A percentile compares a stretch with the other conserved stretches of the same genome.
phyloP scores from a whole-genome alignment of 2,113 vertebrate species.

The Vombatus ursinus region DNA sequence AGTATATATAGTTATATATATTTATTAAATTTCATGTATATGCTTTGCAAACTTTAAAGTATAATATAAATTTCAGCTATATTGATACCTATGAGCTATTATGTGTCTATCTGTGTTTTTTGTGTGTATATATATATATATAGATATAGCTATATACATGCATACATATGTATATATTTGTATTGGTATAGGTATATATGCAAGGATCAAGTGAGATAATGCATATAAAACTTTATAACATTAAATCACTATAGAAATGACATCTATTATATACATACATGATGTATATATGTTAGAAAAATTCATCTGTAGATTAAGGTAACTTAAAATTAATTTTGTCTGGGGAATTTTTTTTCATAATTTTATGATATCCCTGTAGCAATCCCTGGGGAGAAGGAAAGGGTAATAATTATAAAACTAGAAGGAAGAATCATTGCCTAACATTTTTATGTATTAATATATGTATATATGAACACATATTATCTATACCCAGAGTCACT shows the following conservation, averaged over 20 bases:
- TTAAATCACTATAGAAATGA: neutral
- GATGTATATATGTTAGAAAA: neutral
- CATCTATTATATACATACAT: neutral
- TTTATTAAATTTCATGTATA: neutral
- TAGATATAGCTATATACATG: no score
- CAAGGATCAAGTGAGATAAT: neutral
- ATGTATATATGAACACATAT: neutral
- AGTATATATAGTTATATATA: neutral
- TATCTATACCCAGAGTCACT: neutral
- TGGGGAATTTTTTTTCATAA: neutral
- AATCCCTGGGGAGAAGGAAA: neutral
- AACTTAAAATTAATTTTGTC: neutral
- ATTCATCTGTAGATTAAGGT: neutral
- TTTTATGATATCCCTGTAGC: neutral
- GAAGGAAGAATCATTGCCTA: neutral
- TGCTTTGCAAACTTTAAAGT: neutral
- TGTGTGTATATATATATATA: neutral
- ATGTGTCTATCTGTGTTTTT: neutral
- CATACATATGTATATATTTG: neutral
- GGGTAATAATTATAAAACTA: neutral
- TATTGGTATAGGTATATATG: neutral
- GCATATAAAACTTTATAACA: neutral
- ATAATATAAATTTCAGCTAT: neutral
- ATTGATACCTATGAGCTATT: neutral
- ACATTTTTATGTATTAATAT: neutral